A percentile compares a stretch with the other conserved stretches of the same genome.
phyloP scores from a whole-genome alignment of 2,888 invertebrate species.

The Nymphalis polychloros region DNA sequence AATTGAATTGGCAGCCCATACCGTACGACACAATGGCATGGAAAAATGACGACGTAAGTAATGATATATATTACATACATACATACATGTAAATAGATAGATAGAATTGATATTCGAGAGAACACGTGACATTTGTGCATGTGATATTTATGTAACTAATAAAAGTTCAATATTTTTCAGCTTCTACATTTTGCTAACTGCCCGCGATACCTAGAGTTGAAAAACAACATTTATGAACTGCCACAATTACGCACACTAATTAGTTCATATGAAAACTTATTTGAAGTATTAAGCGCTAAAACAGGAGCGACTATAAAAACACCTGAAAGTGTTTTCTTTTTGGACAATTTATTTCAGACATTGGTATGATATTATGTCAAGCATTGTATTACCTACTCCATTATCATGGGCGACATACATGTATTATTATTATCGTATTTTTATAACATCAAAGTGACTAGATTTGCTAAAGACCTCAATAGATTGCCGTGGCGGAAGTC shows the following conservation, averaged over 20 bases:
- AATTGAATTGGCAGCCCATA: constrained; percentile 86
- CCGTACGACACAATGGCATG: constrained; percentile 71
- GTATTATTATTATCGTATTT: no score
- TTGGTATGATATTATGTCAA: constrained; percentile 68
- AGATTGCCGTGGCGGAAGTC: no score
- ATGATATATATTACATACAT: not conserved
- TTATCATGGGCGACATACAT: no score
- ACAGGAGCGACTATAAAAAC: constrained; percentile 65
- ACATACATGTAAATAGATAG: no score
- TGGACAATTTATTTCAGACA: constrained; percentile 74
- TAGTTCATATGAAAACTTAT: constrained; percentile 56
- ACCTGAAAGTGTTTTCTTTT: constrained; percentile 67
- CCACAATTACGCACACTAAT: constrained; percentile 56
- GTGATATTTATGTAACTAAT: not conserved
- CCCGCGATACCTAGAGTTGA: constrained; percentile 57
- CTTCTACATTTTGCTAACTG: constrained; percentile 72
- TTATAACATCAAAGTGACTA: no score
- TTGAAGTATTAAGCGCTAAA: constrained; percentile 53
- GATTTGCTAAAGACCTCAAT: no score
- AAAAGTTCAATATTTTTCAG: constrained; percentile 49
- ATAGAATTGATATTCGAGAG: no score
- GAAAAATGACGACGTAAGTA: constrained; percentile 68
- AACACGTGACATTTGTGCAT: no score
- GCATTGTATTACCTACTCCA: no score
- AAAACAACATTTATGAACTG: constrained; percentile 52